Percentiles rank a stretch among this genome's conserved stretches.
These are phyloP conservation scores for Tenthredo mesomela DNA, from an alignment of 2,888 invertebrate genomes.

Conservation along the genomic window DNA sequence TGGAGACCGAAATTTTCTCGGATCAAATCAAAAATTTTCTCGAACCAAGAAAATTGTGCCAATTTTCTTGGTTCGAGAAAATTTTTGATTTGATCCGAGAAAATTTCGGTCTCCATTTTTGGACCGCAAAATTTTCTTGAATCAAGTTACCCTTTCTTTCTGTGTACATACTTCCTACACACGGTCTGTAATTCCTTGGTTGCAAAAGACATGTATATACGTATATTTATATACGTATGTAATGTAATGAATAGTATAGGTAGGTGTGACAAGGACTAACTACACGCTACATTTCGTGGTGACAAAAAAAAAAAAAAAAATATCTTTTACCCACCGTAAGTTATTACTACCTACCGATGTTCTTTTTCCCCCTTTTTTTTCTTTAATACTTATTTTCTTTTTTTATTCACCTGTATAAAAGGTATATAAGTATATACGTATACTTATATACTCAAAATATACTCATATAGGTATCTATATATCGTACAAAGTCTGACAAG, in stretches of 20 bases:
- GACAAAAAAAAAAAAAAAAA: neutral
- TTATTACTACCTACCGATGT: neutral
- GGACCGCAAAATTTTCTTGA: too few relatives aligned
- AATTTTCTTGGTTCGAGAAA: too few relatives aligned
- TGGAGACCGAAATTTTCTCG: too few relatives aligned
- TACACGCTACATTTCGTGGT: neutral
- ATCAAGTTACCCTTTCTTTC: too few relatives aligned
- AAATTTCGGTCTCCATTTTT: too few relatives aligned
- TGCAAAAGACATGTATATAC: too few relatives aligned
- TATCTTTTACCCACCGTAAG: neutral
- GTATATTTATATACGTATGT: too few relatives aligned
- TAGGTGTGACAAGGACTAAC: slow-evolving; percentile 34
- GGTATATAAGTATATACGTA: too few relatives aligned
- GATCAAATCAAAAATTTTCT: too few relatives aligned
- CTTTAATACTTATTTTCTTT: neutral
- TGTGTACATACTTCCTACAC: neutral
- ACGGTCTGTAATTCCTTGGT: neutral
- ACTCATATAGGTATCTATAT: neutral
- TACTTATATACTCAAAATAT: neutral
- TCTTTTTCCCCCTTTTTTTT: neutral
- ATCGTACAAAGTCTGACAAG: neutral
- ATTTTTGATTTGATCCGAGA: too few relatives aligned
- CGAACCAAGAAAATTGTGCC: too few relatives aligned
- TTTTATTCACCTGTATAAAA: neutral
- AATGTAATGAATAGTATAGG: neutral